Evolutionary conservation across 2,888 invertebrate species (phyloP).

Genomic region (Hybos culiciformis): DNA sequence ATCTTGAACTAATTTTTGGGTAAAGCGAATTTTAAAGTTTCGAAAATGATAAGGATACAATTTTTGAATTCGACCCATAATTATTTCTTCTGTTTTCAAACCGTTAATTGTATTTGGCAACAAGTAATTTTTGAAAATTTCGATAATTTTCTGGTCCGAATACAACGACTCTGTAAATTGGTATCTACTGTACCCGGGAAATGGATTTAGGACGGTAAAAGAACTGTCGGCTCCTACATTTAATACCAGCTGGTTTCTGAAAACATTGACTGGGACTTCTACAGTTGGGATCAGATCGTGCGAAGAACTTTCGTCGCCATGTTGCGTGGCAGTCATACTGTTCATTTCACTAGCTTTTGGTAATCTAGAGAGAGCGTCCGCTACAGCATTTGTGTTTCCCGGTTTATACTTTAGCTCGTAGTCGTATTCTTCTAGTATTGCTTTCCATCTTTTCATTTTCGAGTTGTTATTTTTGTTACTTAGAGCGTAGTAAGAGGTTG

Average conservation of each 20-base stretch:
- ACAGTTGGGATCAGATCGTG: conserved; percentile 7
- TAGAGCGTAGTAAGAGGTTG: conserved; percentile 8
- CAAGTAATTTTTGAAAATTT: no score
- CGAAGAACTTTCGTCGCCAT: conserved; percentile 7
- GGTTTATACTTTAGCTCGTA: conserved; percentile 9
- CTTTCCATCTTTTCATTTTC: conserved; percentile 13
- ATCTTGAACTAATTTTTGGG: no score
- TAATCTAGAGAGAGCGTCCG: conserved; percentile 9
- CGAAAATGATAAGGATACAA: no score
- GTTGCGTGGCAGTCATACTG: conserved; percentile 3
- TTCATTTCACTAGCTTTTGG: conserved; percentile 5
- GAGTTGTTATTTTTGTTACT: conserved; percentile 9
- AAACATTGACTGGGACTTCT: conserved; percentile 9
- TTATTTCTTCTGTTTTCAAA: no score
- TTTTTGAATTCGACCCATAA: no score
- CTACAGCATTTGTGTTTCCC: conserved; percentile 10
- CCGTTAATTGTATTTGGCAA: no score
- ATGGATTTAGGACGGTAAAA: conserved; percentile 7
- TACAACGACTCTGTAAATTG: conserved; percentile 2
- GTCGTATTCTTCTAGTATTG: conserved; percentile 11
- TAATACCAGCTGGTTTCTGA: conserved; percentile 4
- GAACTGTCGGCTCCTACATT: background rate
- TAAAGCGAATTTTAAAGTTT: no score
- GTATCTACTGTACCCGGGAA: conserved; percentile 7
- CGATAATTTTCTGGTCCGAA: no score